Evolutionary conservation across 2,113 vertebrate genomes (phyloP).

Genomic region (Dicentrarchus labrax): DNA sequence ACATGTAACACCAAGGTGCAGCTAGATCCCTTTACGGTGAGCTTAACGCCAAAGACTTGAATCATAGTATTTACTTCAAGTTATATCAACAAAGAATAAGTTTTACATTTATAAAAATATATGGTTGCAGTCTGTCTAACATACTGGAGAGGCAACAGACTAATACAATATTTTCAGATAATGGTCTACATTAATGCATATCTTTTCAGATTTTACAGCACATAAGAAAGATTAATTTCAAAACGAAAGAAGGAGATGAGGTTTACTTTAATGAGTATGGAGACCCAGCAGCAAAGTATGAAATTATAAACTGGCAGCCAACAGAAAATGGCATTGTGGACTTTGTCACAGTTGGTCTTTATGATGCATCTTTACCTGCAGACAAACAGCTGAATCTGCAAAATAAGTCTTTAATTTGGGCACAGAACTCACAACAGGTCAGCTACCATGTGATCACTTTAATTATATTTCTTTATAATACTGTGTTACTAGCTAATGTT

Average conservation of each 20-base stretch:
- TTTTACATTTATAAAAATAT: not conserved
- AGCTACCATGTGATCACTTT: not conserved
- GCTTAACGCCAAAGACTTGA: not conserved
- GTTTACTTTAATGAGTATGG: constrained; percentile 81
- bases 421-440: constrained; percentile 46
- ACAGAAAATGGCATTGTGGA: constrained; percentile 50
- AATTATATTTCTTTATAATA: not conserved
- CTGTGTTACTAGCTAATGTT: not conserved
- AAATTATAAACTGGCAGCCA: constrained; percentile 83
- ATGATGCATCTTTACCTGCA: constrained; percentile 74
- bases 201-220: constrained; percentile 50
- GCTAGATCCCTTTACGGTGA: constrained; percentile 67
- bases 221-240: constrained; percentile 70
- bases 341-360: constrained; percentile 79
- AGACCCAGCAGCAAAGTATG: constrained; percentile 82
- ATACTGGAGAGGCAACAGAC: not conserved
- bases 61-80: not conserved
- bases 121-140: not conserved
- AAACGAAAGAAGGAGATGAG: constrained; percentile 79
- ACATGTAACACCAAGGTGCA: constrained; percentile 60
- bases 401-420: constrained; percentile 69
- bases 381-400: constrained; percentile 64
- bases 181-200: not conserved
- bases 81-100: not conserved
- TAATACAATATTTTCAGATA: not conserved